Base-by-base conservation (phyloP, 2,888 invertebrate genomes). In the Eupithecia inturbata region DNA sequence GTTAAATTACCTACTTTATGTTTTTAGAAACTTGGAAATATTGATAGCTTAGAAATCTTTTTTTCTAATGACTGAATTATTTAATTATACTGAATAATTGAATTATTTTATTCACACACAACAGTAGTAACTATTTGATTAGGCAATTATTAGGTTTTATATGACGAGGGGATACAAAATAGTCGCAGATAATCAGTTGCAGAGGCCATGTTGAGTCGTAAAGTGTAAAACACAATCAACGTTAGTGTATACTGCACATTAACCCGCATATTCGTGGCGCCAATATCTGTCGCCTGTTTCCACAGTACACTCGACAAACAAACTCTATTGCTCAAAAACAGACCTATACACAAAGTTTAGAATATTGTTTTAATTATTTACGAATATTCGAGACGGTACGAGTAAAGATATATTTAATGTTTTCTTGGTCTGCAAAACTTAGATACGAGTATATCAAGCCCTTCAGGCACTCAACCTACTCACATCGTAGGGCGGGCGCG, bases 181-280 rank as follows among this genome's bases (percentile, higher is more conserved):
- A 70, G 62, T 53, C 72, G 63, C 64, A 75, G 75, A 78, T 76
- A 84, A 80, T 82, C 84, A 84, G 80, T 82, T 81, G 85, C 76
- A 74, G 67, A 71, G 71, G 78, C 78, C 76, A 75, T 75, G 74
- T 77, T 77, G 77, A 57, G 71, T 76, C 78, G 77, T 77, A 81
- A 78, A 80, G 75, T 80, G 76, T 80, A 77, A 76, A 78, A 80
- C 77, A 80, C 77, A 79, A 81, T 79, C 79, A 80, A 76, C 79
- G 78, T 80, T 78, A 79, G 78, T 78, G 77, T 75, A 45, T 72
- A 76, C 76, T 83, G 85, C 86, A 88, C 89, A 91, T 91, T 90
- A 90, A 88, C 89, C 89, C 87, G 88, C 83, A 89, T 90, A 90
- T 85, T 88, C 79, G 88, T 88, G 90, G 90, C 91, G 90, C 90